Conservation (phyloP, 2,888 invertebrate species). For the Leucophenga maculata region DNA sequence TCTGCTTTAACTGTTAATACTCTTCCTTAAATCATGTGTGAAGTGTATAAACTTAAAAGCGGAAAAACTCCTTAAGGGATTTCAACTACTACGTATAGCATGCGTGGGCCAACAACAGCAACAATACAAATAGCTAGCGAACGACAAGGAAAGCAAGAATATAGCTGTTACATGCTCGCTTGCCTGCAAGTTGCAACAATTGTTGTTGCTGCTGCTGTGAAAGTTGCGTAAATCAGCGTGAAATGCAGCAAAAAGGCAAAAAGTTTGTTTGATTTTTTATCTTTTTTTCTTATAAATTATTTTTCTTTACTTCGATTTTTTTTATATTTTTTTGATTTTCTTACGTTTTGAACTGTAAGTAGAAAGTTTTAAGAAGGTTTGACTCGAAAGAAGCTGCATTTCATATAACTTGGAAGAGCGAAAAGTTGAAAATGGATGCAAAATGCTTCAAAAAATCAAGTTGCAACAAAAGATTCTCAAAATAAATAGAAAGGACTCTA, state of each 20-base stretch:
- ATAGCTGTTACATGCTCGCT: conserved; percentile 40
- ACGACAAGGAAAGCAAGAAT: conserved; percentile 36
- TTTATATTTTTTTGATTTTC: conserved; percentile 43
- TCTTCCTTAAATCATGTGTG: too few species aligned
- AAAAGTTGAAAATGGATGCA: too few species aligned
- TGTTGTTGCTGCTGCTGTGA: conserved; percentile 48
- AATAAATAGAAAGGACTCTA: too few species aligned
- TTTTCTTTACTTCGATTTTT: conserved; percentile 10
- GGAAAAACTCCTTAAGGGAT: conserved; percentile 62
- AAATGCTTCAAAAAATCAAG: too few species aligned
- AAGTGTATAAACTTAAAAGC: too few species aligned
- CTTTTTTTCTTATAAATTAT: too few species aligned
- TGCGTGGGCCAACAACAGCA: conserved; percentile 48
- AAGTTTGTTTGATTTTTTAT: conserved; percentile 15
- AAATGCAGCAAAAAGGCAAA: conserved; percentile 55
- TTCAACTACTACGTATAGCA: conserved; percentile 39
- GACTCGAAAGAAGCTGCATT: too few species aligned
- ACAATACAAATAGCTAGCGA: conserved; percentile 30
- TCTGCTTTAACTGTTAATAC: conserved; percentile 2
- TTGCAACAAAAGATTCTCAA: too few species aligned
- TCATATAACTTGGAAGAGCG: too few species aligned
- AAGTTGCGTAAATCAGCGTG: conserved; percentile 66
- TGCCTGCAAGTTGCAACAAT: conserved; percentile 40
- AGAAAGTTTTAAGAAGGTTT: conserved; percentile 52
- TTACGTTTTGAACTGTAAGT: conserved; percentile 61